Evolutionary conservation across 2,113 vertebrate genomes (phyloP).

Genomic region (Oncorhynchus mykiss): DNA sequence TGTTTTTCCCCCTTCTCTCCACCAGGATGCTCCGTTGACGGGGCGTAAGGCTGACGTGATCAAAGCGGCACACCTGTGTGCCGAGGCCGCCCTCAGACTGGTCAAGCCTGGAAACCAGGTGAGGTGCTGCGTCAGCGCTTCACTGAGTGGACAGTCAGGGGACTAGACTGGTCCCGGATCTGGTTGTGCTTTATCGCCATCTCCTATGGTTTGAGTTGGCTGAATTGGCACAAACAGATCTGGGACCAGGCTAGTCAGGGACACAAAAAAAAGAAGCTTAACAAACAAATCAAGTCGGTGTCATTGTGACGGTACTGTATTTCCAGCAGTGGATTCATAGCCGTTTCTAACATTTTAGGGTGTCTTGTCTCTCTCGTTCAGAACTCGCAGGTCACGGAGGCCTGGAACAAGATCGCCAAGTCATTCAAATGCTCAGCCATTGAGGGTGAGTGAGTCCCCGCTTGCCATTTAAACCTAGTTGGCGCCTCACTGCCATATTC

Average conservation of each 20-base stretch:
- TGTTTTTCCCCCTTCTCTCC: not conserved
- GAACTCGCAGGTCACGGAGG: constrained; percentile 97
- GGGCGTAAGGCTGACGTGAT: constrained; percentile 96
- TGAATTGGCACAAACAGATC: too few species aligned
- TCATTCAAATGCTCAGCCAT: constrained; percentile 96
- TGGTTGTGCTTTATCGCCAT: not conserved
- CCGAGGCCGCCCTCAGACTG: constrained; percentile 92
- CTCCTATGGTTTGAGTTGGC: not conserved
- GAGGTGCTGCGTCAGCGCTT: constrained; percentile 7
- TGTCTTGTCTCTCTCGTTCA: constrained; percentile 47
- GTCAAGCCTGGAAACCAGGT: constrained; percentile 99
- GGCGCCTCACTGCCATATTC: not conserved
- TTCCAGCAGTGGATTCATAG: not conserved
- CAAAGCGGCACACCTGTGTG: constrained; percentile 92
- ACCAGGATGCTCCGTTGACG: constrained; percentile 85
- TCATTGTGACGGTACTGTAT: not conserved
- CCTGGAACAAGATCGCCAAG: constrained; percentile 98
- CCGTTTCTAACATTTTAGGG: not conserved
- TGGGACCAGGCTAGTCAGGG: too few species aligned
- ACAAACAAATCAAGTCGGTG: not conserved
- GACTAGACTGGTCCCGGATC: not conserved
- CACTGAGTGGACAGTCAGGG: not conserved
- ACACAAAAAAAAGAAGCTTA: too few species aligned
- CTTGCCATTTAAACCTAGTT: not conserved
- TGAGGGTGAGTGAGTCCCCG: constrained; percentile 79